A percentile compares a stretch with the other conserved stretches of the same genome.
Conservation (phyloP, 1,140 invertebrate genomes). For the Dinothrombium tinctorium region DNA sequence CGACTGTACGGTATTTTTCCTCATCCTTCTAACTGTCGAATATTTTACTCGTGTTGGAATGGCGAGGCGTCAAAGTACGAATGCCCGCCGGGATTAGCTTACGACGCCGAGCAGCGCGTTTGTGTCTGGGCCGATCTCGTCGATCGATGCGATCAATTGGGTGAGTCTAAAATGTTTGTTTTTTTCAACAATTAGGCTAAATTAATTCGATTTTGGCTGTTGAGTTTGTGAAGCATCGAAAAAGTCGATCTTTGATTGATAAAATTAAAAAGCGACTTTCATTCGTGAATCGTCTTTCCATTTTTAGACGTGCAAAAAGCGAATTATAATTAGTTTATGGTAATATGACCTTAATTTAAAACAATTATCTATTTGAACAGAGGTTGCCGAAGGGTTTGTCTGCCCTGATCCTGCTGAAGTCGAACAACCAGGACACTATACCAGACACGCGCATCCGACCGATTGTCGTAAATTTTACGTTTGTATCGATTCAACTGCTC, state of each 20-base stretch:
- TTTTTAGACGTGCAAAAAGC: no score
- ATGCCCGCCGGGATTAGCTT: conserved; percentile 75
- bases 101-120: conserved; percentile 32
- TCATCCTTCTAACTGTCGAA: conserved; percentile 62
- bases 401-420: conserved; percentile 50
- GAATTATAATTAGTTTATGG: no score
- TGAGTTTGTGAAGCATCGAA: no score
- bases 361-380: no score
- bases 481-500: conserved; percentile 57
- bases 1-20: conserved; percentile 76
- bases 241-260: no score
- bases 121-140: conserved; percentile 48
- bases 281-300: no score
- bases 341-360: no score
- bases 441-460: conserved; percentile 74
- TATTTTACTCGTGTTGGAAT: conserved; percentile 91
- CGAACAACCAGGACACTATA: conserved; percentile 46
- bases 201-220: no score
- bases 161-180: conserved; percentile 18
- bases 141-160: conserved; percentile 17
- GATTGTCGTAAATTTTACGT: conserved; percentile 78
- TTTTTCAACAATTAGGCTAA: no score
- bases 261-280: no score
- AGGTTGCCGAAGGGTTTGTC: conserved; percentile 47
- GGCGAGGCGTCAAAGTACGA: conserved; percentile 74